Evolutionary conservation across 64 coral and sea anemone species (phyloP).

Genomic region (Hydrozoanthus tunicans): DNA sequence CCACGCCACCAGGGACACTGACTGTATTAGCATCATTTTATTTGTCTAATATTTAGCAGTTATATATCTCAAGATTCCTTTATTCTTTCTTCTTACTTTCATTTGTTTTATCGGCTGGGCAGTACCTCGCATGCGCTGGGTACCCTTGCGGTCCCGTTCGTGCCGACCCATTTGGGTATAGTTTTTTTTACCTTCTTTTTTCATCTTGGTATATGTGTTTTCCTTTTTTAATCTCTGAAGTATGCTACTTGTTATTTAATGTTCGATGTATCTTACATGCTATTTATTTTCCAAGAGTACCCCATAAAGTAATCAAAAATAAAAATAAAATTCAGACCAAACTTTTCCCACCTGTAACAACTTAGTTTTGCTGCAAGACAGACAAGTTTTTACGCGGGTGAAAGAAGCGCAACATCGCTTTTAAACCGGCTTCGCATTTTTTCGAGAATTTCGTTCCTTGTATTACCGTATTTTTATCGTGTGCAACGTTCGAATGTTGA

Average conservation of each 20-base stretch:
- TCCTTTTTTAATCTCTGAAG: conserved; percentile 3
- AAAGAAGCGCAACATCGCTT: no score
- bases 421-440: no score
- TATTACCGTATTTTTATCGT: no score
- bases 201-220: not conserved
- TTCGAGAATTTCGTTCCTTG: no score
- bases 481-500: no score
- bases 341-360: no score
- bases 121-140: not conserved
- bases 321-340: no score
- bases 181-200: not conserved
- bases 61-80: not conserved
- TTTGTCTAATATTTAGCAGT: not conserved
- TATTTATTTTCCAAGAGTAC: conserved; percentile 9
- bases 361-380: no score
- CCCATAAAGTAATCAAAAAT: not conserved
- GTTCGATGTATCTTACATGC: not conserved
- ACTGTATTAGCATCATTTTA: conserved; percentile 1
- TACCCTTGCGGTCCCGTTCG: not conserved
- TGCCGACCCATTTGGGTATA: conserved; percentile 24
- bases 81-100: not conserved
- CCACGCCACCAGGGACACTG: not conserved
- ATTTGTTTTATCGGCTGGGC: not conserved
- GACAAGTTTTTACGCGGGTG: no score
- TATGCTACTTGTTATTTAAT: not conserved